These are phyloP conservation scores for Leucopsar rothschildi DNA, from an alignment of 2,113 vertebrate species.

Conservation along the genomic window DNA sequence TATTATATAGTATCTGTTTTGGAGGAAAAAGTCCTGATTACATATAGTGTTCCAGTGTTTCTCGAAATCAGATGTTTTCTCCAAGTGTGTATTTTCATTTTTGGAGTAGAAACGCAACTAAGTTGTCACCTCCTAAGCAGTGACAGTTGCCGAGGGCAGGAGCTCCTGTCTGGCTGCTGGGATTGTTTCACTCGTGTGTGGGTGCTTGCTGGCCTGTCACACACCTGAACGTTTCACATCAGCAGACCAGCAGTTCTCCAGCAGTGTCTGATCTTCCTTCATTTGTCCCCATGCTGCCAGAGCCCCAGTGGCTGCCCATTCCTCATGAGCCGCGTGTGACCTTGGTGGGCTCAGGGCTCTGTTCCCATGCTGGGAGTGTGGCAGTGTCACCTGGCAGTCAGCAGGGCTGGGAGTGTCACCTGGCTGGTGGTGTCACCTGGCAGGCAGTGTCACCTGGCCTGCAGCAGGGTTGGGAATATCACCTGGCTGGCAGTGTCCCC, in stretches of 20 bases:
- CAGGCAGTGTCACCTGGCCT: background rate
- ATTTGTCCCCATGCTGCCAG: background rate
- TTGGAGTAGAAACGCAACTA: background rate
- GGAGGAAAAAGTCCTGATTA: background rate
- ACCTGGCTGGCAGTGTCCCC: background rate
- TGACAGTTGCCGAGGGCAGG: background rate
- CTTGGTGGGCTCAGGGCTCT: background rate
- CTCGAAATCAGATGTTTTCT: background rate
- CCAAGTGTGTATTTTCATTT: background rate
- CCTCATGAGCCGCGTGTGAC: background rate
- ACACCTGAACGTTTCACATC: background rate
- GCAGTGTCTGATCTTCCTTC: background rate
- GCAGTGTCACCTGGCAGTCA: background rate
- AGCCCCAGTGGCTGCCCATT: background rate
- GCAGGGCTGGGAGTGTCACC: background rate
- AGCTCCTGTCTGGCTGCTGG: background rate
- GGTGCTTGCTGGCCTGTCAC: background rate
- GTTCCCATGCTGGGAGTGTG: background rate
- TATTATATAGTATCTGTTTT: background rate
- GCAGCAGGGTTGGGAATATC: background rate
- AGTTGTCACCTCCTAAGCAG: background rate
- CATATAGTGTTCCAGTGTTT: background rate
- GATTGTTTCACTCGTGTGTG: background rate
- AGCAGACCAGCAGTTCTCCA: background rate
- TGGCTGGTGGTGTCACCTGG: background rate